Evolutionary conservation across 2,888 invertebrate species (phyloP).

Genomic region (Leptinotarsa peninsularis): DNA sequence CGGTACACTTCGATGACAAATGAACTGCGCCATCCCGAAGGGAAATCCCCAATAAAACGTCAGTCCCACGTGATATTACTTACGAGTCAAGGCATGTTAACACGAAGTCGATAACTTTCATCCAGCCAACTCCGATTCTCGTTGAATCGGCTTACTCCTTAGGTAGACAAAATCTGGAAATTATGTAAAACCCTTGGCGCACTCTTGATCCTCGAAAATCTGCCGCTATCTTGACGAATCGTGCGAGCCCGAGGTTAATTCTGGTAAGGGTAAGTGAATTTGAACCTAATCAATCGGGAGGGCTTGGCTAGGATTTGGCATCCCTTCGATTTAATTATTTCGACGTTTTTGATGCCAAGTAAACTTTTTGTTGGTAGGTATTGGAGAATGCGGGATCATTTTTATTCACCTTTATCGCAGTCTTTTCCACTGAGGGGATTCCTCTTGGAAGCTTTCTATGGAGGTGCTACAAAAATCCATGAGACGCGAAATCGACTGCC

Average conservation of each 20-base stretch:
- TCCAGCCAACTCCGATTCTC: slow-evolving; percentile 1
- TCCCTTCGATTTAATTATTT: neutral
- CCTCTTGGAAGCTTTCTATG: too few species aligned
- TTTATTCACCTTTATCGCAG: too few species aligned
- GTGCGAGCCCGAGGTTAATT: neutral
- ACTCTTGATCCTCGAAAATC: slow-evolving; percentile 10
- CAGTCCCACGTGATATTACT: neutral
- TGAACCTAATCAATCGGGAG: neutral
- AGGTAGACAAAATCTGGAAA: slow-evolving; percentile 1
- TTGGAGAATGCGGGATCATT: too few species aligned
- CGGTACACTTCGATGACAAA: neutral
- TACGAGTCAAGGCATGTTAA: neutral
- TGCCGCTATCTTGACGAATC: slow-evolving; percentile 1
- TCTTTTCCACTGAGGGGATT: too few species aligned
- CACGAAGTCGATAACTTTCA: slow-evolving; percentile 4
- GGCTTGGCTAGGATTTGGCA: neutral
- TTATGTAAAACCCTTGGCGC: neutral
- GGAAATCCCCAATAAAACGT: neutral
- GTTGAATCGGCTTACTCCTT: slow-evolving; percentile 1
- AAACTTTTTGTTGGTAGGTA: neutral
- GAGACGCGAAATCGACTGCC: too few species aligned
- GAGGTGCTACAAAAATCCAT: too few species aligned
- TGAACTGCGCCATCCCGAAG: neutral
- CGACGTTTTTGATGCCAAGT: neutral
- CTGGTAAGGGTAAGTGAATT: neutral